Conservation (phyloP, 1,140 invertebrate species). For the Drosophila sp. region DNA sequence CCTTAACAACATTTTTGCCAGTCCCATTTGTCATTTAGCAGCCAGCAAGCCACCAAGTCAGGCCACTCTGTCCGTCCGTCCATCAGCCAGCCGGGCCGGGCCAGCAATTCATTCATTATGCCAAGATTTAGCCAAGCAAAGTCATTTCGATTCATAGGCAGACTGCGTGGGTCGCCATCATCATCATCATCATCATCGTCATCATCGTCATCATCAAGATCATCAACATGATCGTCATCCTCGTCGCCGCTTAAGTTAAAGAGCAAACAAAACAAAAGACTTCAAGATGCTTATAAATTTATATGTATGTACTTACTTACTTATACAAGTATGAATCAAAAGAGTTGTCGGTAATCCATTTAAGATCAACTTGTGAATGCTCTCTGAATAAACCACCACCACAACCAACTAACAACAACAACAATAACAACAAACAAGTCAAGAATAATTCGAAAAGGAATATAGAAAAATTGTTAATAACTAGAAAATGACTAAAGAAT, state of each 20-base stretch:
- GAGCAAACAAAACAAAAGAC: slow-evolving; percentile 73
- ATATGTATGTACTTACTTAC: background rate
- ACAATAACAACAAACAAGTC: background rate
- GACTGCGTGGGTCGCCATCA: slow-evolving; percentile 68
- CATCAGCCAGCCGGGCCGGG: slow-evolving; percentile 22
- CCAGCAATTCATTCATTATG: slow-evolving; percentile 76
- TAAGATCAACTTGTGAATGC: slow-evolving; percentile 25
- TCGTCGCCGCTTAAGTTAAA: slow-evolving; percentile 46
- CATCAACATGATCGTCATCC: background rate
- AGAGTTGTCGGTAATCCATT: background rate
- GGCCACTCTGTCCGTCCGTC: slow-evolving; percentile 34
- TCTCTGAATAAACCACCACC: slow-evolving; percentile 4
- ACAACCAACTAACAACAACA: background rate
- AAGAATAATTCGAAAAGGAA: background rate
- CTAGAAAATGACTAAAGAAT: too few species aligned
- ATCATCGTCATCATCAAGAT: background rate
- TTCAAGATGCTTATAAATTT: slow-evolving; percentile 15
- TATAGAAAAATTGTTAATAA: background rate
- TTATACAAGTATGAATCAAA: slow-evolving; percentile 25
- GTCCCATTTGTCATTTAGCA: slow-evolving; percentile 67
- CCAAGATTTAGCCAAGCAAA: slow-evolving; percentile 60
- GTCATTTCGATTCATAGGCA: slow-evolving; percentile 75
- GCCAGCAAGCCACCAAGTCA: slow-evolving; percentile 40
- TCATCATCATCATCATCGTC: slow-evolving; percentile 13
- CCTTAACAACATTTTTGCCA: slow-evolving; percentile 76